Evolutionary conservation across 64 coral and sea anemone species (phyloP).

Genomic region (Actinia equina): DNA sequence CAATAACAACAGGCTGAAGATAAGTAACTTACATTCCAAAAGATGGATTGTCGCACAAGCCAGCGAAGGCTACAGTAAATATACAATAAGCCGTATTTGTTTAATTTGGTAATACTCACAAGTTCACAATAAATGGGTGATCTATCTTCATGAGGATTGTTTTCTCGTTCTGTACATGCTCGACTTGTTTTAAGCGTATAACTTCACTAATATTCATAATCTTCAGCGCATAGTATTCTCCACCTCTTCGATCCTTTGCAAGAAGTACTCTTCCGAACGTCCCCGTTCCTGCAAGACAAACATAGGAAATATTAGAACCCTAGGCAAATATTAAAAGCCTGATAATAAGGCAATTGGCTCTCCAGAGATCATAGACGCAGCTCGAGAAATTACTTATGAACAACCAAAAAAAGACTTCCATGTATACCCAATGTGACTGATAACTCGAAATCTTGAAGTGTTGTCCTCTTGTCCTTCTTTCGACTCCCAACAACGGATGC

Average conservation of each 20-base stretch:
- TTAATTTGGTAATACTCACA: slow-evolving; percentile 62
- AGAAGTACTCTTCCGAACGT: slow-evolving; percentile 95
- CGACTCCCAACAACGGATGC: slow-evolving; percentile 62
- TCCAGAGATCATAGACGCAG: neutral
- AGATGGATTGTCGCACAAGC: neutral
- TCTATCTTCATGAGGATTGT: slow-evolving; percentile 85
- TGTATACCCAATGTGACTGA: slow-evolving; percentile 79
- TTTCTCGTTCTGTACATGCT: slow-evolving; percentile 99
- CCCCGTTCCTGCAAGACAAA: slow-evolving; percentile 76
- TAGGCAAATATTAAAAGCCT: neutral
- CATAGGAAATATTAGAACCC: neutral
- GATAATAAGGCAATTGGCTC: neutral
- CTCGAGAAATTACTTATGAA: neutral
- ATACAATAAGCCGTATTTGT: neutral
- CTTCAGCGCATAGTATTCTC: slow-evolving; percentile 85
- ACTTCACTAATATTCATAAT: slow-evolving; percentile 99
- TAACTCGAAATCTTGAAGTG: slow-evolving; percentile 85
- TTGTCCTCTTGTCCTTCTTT: slow-evolving; percentile 86
- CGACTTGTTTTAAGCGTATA: slow-evolving; percentile 98
- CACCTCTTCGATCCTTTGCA: slow-evolving; percentile 54
- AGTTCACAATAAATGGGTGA: slow-evolving; percentile 95
- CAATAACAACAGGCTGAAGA: neutral
- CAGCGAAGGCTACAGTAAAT: neutral
- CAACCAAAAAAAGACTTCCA: neutral
- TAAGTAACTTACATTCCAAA: slow-evolving; percentile 1